Base-by-base conservation (phyloP, 2,888 invertebrate genomes). In the Balanococcus diminutus region DNA sequence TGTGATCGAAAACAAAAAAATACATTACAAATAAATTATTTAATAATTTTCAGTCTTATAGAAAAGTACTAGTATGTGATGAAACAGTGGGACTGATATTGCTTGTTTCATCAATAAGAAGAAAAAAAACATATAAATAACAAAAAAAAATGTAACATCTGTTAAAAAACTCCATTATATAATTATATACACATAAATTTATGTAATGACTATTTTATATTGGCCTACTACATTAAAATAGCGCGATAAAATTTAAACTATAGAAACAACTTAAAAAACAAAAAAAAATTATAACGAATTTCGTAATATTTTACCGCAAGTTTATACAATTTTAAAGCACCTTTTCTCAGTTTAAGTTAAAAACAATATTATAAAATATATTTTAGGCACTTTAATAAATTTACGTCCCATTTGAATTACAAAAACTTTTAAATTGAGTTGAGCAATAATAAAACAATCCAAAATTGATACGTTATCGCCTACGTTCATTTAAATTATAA, bases 1-100 rank as follows among this genome's bases (percentile, higher is more conserved):
- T 51, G 82, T 82, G 82, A 82, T 31, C 56, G 82, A 82, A 82
- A 82, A 82, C 82, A 82, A 82, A 82, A 81, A 84, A 84, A 28
- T 84, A 84, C 22, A 42, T 84, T 84, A 84, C 19, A 83, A 83
- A 83, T 83, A 83, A 83, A 83, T 83, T 61, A 83, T 67, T 84
- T 84, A 79, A 79, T 67, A 84, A 67, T 84, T 32, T 25, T 84
- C 84, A 84, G 84, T 84, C 84, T 84, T 84, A 67, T 84, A 84
- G 84, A 28, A 84, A 83, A 84, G 72, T 84, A 67, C 84, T 84
- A 83, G 83, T 61, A 67, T 67, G 84, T 72, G 42, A 84, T 72
- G 84, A 39, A 84, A 84, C 84, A 72, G 39, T 36, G 72, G 72
- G 67, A 32, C 39, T 84, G 32, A 84, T 84, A 84, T 84, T 84